Evolutionary conservation across 2,888 invertebrate genomes (phyloP).

Genomic region (Drosophila austrosaltans): DNA sequence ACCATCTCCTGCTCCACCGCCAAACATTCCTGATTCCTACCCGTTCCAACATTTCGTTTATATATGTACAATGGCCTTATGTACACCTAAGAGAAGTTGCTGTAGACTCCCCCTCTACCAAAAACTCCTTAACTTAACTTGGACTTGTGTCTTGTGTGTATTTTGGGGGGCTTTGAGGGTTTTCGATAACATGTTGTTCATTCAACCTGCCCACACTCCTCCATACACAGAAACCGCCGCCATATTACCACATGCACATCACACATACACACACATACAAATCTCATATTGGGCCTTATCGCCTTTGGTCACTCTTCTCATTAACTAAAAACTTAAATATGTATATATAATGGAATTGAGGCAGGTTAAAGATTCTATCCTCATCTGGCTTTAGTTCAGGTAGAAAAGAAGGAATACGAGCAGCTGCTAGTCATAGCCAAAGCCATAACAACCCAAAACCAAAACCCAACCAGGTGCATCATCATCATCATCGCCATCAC

Average conservation of each 20-base stretch:
- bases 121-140: slow-evolving; percentile 10
- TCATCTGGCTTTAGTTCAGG: slow-evolving; percentile 16
- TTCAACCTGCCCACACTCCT: slow-evolving; percentile 61
- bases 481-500: slow-evolving; percentile 44
- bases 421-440: slow-evolving; percentile 35
- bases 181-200: slow-evolving; percentile 73
- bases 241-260: slow-evolving; percentile 49
- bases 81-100: not conserved
- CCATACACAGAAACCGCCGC: slow-evolving; percentile 45
- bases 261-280: not conserved
- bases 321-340: slow-evolving; percentile 13
- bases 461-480: slow-evolving; percentile 63
- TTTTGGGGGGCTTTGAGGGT: slow-evolving; percentile 26
- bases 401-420: not conserved
- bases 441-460: not conserved
- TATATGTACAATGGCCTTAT: slow-evolving; percentile 19
- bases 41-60: not conserved
- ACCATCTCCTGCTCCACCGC: not conserved
- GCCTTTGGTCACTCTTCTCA: not conserved
- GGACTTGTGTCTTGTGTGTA: slow-evolving; percentile 26
- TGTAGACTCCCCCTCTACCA: slow-evolving; percentile 7
- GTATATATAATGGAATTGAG: slow-evolving; percentile 6
- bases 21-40: not conserved
- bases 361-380: slow-evolving; percentile 9
- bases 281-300: slow-evolving; percentile 15